phyloP scores from a whole-genome alignment of 1,140 invertebrate species.

The Adelges cooleyi region DNA sequence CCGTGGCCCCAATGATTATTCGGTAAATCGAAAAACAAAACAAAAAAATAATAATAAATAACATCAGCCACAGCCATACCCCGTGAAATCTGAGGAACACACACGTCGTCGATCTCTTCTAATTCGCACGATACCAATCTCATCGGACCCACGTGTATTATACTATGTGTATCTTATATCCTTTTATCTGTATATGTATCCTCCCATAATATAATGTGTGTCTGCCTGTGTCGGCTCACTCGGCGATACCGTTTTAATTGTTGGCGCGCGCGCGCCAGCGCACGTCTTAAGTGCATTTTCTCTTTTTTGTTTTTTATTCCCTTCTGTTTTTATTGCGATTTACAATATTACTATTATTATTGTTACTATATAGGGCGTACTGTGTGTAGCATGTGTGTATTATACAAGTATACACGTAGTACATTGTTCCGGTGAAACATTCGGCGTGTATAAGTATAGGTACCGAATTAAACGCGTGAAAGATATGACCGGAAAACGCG shows the following conservation, averaged over 20 bases:
- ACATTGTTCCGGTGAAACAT: not conserved
- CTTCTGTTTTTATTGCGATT: not conserved
- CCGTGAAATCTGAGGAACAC: conserved; percentile 7
- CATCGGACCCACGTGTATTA: not conserved
- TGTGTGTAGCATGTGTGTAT: no score
- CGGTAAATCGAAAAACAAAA: not conserved
- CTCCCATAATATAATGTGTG: not conserved
- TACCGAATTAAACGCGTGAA: not conserved
- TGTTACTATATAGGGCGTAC: no score
- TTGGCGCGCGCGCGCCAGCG: not conserved
- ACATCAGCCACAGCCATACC: not conserved
- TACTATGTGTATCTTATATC: not conserved
- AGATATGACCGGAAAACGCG: not conserved
- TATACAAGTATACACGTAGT: no score
- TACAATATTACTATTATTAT: no score
- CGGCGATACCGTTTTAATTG: conserved; percentile 16
- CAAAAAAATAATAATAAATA: no score
- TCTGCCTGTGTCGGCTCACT: not conserved
- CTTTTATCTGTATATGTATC: not conserved
- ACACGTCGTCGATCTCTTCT: conserved; percentile 7
- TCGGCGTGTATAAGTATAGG: not conserved
- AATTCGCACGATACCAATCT: not conserved
- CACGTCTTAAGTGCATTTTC: not conserved
- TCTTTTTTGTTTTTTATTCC: not conserved
- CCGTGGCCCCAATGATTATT: conserved; percentile 20